Conservation (phyloP, 2,888 invertebrate genomes). For the Zeuzera pyrina region DNA sequence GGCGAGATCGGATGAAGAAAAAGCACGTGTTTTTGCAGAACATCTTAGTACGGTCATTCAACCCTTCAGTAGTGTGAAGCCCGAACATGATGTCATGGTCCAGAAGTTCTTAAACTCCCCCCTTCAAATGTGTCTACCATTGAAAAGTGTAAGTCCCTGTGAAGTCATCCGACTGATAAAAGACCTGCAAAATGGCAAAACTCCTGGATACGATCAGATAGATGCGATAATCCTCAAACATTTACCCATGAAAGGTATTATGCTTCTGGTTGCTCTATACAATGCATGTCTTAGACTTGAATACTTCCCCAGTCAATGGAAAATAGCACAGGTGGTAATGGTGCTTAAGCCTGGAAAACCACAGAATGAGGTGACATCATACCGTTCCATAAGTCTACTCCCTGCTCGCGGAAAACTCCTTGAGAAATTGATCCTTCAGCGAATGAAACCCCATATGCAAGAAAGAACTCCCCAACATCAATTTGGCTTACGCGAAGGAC, state of each 20-base stretch:
- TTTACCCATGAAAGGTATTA: conserved; percentile 5
- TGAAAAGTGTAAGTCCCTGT: background rate
- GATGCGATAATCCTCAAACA: conserved; percentile 5
- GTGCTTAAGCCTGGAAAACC: background rate
- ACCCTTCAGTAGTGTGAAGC: background rate
- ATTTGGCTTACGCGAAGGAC: conserved; percentile 8
- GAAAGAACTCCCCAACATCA: conserved; percentile 5
- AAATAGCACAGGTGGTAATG: conserved; percentile 6
- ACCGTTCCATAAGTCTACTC: conserved; percentile 9
- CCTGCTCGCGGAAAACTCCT: conserved; percentile 6
- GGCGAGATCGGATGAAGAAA: conserved; percentile 6
- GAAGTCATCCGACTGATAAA: background rate
- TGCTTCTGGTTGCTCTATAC: conserved; percentile 1
- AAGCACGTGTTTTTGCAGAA: conserved; percentile 4
- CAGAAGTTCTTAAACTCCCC: background rate
- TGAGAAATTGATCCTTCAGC: conserved; percentile 6
- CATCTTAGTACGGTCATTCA: conserved; percentile 2
- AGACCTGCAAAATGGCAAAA: conserved; percentile 2
- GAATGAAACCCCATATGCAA: background rate
- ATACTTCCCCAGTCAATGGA: conserved; percentile 6
- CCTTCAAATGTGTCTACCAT: conserved; percentile 4
- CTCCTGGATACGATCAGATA: conserved; percentile 6
- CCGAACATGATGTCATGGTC: background rate
- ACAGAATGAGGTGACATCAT: conserved; percentile 4
- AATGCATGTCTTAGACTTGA: conserved; percentile 4